Evolutionary conservation across 2,888 invertebrate species (phyloP).

Genomic region (Pasiphila rectangulata): DNA sequence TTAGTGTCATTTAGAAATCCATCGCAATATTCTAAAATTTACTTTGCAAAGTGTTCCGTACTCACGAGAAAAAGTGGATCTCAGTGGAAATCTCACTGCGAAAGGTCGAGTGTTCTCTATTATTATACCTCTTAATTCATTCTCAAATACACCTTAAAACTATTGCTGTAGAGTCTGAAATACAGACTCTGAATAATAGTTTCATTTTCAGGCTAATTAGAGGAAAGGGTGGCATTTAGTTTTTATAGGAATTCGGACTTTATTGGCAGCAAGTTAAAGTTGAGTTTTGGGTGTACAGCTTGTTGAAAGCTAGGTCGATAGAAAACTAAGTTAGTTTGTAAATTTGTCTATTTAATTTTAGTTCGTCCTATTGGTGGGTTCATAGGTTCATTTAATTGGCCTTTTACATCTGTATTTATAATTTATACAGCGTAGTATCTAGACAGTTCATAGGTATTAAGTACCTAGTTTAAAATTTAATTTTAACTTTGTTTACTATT

Average conservation of each 20-base stretch:
- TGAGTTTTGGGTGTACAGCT: too few relatives aligned
- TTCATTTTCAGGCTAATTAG: conserved; percentile 77
- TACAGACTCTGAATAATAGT: conserved; percentile 35
- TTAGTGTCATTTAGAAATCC: too few relatives aligned
- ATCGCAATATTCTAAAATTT: conserved; percentile 33
- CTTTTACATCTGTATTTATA: too few relatives aligned
- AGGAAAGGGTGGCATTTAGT: conserved; percentile 49
- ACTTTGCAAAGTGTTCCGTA: conserved; percentile 39
- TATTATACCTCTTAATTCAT: conserved; percentile 44
- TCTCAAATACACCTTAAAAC: conserved; percentile 40
- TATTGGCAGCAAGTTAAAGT: conserved; percentile 37
- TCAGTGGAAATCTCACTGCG: conserved; percentile 61
- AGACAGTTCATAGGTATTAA: too few relatives aligned
- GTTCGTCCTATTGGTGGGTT: too few relatives aligned
- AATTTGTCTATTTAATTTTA: conserved; percentile 4
- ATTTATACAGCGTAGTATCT: too few relatives aligned
- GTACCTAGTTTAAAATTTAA: too few relatives aligned
- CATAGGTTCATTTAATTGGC: too few relatives aligned
- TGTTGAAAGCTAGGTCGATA: too few relatives aligned
- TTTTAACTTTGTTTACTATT: too few relatives aligned
- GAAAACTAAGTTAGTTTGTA: conserved; percentile 29
- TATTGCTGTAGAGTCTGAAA: conserved; percentile 38
- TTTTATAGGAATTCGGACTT: conserved; percentile 48
- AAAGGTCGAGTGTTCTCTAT: conserved; percentile 74
- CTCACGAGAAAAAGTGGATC: conserved; percentile 41